Evolutionary conservation across 2,113 vertebrate species (phyloP), one percentile per base, ranked within the genome.

Genomic region (Chascanopsetta lugubris): DNA sequence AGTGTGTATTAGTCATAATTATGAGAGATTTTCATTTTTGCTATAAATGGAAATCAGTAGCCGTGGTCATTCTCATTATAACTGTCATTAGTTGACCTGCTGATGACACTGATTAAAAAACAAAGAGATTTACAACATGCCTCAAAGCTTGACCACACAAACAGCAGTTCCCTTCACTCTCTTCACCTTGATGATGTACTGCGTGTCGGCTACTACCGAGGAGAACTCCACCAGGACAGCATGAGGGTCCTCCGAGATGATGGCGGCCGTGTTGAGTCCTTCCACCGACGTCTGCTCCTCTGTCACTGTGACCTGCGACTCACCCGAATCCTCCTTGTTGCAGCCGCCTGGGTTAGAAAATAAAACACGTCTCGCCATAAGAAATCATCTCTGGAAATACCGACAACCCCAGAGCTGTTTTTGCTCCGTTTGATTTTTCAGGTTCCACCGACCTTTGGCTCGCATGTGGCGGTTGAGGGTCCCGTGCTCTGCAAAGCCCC

Each of bases 161-260:
- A 34, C 32, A 34, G 8, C 32, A 6, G n/a, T 45, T 9, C 24
- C 27, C 22, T 38, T 17, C 17, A 2, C 15, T 1, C 8, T 8
- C 61, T 80, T 72, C 79, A 99, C 97, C 93, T 98, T 94, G 0
- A 99, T 97, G 72, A 99, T 99, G 82, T 99, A 99, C 60, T 99
- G 97, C 12, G 97, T 99, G 77, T 99, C 95, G 0, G 97, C 97
- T 84, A 99, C 97, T 79, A 99, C 93, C 0, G 97, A 99, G 0
- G 97, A 99, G 38, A 99, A 99, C 87, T 99, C 97, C 4, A 99
- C 97, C 86, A 99, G 80, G 8, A 99, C 93, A 0, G 96, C 94
- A 8, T 97, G 95, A 1, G 96, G 96, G 59, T 99, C 96, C 6
- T 99, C 95, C 0, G 94, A 85, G 1, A 96, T 91, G 1, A 96